Evolutionary conservation across 2,797 vertebrate genomes (phyloP).

Genomic region (Brotula barbata): DNA sequence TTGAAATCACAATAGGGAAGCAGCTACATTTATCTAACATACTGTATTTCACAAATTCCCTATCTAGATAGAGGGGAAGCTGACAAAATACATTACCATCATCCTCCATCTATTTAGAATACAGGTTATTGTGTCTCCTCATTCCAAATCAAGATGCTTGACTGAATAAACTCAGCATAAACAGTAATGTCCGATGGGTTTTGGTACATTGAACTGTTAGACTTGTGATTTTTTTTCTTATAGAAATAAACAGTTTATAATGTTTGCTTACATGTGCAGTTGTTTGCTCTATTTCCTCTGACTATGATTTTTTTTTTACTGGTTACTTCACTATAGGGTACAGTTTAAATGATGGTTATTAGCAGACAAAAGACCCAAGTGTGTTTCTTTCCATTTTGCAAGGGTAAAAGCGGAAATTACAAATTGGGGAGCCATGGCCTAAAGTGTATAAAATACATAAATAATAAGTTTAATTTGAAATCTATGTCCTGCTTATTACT

Average conservation of each 20-base stretch:
- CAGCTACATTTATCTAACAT: background rate
- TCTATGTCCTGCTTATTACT: background rate
- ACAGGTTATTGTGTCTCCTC: background rate
- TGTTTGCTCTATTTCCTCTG: background rate
- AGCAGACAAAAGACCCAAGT: too few species aligned
- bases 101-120: conserved; percentile 6
- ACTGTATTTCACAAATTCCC: too few species aligned
- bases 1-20: background rate
- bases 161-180: conserved; percentile 5
- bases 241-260: conserved; percentile 44
- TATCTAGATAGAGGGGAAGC: too few species aligned
- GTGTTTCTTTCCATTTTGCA: background rate
- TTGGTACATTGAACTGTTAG: conserved; percentile 2
- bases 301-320: background rate
- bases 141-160: conserved; percentile 19
- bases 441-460: background rate
- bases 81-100: conserved; percentile 39
- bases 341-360: too few species aligned
- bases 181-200: background rate
- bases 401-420: background rate
- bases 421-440: too few species aligned
- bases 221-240: conserved; percentile 42
- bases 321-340: background rate
- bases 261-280: background rate
- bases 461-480: background rate